Evolutionary conservation across 2,797 vertebrate genomes (phyloP), one percentile per base, ranked within the genome.

Genomic region (Gymnoscopelus microlampas): DNA sequence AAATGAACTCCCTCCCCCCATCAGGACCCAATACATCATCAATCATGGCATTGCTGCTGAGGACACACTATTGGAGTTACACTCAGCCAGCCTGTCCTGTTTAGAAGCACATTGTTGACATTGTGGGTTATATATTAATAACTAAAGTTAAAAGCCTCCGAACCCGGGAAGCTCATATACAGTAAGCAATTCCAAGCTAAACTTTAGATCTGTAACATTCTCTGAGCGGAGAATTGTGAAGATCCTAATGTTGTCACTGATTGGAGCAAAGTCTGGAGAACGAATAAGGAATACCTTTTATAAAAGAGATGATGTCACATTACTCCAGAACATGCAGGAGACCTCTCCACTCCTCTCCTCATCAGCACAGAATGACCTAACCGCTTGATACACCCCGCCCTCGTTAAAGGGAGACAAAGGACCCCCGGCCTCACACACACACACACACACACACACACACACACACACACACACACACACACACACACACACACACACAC

Each of bases 361-460:
- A 55, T 72, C 67, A 82, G 74, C 68, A 55, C 65, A 63, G 76
- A 70, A 70, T 90, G 87, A 89, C 81, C 86, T 87, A 85, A 88
- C 66, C 11, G n/a, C 79, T 78, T 49, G 66, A 80, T 58, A 78
- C 80, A 81, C 74, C 74, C 72, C 23, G 69, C 61, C 79, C 73
- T 78, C 80, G 74, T 84, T 84, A 58, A 69, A 72, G 74, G 26
- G 78, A 84, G 87, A 89, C 89, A 90, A 90, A 88, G 82, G 89
- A 77, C 62, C 67, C 39, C 39, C 3, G 71, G 71, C 76, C 73
- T 77, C 70, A 70, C 49, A 55, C 35, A 49, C n/a, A 56, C 26
- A 35, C 13, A 26, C 8, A 48, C 61, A 51, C 39, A 8, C 50
- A 54, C 69, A 63, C 60, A 35, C 57, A 59, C 29, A 69, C 53